Evolutionary conservation across 2,113 vertebrate species (phyloP).

Genomic region (Myiozetetes cayanensis): DNA sequence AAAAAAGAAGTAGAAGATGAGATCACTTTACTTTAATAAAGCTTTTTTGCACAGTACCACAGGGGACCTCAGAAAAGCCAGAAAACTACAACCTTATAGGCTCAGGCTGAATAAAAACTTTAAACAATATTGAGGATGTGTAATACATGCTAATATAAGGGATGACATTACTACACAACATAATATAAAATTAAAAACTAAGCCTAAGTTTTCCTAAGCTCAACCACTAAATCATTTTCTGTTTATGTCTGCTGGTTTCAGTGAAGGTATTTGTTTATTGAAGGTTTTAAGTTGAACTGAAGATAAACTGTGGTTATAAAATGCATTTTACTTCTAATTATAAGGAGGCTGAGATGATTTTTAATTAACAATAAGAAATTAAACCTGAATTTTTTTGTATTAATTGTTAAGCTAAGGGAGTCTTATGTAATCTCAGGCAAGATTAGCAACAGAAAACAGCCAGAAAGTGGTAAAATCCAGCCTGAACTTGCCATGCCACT

Average conservation of each 20-base stretch:
- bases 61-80: background rate
- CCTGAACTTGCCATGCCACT: background rate
- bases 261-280: background rate
- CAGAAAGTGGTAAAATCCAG: background rate
- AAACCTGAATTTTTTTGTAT: background rate
- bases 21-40: background rate
- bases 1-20: conserved; percentile 3
- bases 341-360: background rate
- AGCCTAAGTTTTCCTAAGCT: background rate
- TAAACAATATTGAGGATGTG: background rate
- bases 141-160: background rate
- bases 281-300: background rate
- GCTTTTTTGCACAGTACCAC: background rate
- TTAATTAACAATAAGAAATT: background rate
- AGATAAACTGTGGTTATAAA: background rate
- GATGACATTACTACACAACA: background rate
- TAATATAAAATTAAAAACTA: background rate
- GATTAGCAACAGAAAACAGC: background rate
- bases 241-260: background rate
- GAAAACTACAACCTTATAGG: background rate
- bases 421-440: background rate
- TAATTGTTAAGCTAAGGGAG: background rate
- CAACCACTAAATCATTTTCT: background rate
- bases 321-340: background rate
- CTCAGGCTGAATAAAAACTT: background rate